A percentile compares a stretch with the other conserved stretches of the same genome.
Evolutionary conservation across 1,140 invertebrate species (phyloP).

Genomic region (Ganaspis sp.): DNA sequence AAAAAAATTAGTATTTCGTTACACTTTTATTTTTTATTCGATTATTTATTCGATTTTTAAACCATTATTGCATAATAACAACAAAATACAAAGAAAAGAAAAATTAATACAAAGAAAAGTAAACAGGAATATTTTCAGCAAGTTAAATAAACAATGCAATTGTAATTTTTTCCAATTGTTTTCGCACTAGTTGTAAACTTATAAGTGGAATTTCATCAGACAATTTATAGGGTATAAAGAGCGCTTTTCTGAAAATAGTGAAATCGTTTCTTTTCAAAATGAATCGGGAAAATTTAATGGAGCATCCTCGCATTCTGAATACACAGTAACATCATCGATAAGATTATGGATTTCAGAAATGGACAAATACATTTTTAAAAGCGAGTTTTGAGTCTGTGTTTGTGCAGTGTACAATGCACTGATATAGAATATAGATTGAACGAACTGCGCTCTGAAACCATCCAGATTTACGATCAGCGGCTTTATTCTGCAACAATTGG

Average conservation of each 20-base stretch:
- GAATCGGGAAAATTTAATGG: not conserved
- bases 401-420: not conserved
- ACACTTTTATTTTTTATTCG: too few species aligned
- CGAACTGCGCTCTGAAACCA: not conserved
- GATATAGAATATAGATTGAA: conserved; percentile 9
- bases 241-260: not conserved
- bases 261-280: not conserved
- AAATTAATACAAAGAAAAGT: too few species aligned
- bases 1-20: too few species aligned
- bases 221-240: not conserved
- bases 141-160: not conserved
- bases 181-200: not conserved
- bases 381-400: not conserved
- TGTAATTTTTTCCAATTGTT: not conserved
- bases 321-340: not conserved
- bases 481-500: conserved; percentile 5
- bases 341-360: conserved; percentile 1
- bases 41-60: too few species aligned
- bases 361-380: conserved; percentile 6
- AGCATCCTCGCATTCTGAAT: conserved; percentile 1
- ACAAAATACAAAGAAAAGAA: too few species aligned
- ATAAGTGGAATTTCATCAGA: not conserved
- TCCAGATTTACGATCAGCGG: conserved; percentile 8
- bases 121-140: not conserved
- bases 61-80: too few species aligned